Percentiles rank a stretch among this genome's conserved stretches.
These are phyloP conservation scores for Pelosia muscerda DNA, from an alignment of 2,888 invertebrate species.

Conservation along the genomic window DNA sequence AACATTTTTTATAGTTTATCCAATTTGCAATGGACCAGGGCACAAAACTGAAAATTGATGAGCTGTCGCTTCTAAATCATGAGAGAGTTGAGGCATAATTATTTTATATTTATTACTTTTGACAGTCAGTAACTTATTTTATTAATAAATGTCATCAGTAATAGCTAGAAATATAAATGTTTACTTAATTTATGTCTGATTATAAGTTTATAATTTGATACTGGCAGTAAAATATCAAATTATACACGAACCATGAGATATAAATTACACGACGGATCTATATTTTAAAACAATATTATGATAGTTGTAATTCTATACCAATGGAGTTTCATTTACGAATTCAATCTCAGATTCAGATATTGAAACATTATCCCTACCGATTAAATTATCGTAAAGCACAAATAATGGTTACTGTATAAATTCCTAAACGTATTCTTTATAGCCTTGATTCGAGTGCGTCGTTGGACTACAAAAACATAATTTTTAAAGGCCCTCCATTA, in stretches of 20 bases:
- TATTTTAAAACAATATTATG: constrained; percentile 4
- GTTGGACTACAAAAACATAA: constrained; percentile 59
- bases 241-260: constrained; percentile 1
- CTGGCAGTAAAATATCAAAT: not conserved
- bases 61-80: not conserved
- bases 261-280: constrained; percentile 6
- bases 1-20: not conserved
- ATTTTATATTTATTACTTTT: not conserved
- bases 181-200: not conserved
- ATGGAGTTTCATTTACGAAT: constrained; percentile 27
- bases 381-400: constrained; percentile 50
- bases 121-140: not conserved
- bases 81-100: not conserved
- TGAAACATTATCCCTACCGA: constrained; percentile 45
- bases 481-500: constrained; percentile 63
- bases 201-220: not conserved
- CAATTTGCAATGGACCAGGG: not conserved
- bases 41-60: not conserved
- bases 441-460: constrained; percentile 55
- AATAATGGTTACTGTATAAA: constrained; percentile 50
- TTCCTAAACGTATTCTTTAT: constrained; percentile 55
- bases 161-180: not conserved
- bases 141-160: not conserved
- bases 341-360: constrained; percentile 33
- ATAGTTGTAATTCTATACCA: constrained; percentile 30